These are phyloP conservation scores for Phrixothrix hirtus DNA, from an alignment of 2,888 invertebrate species.

Conservation along the genomic window DNA sequence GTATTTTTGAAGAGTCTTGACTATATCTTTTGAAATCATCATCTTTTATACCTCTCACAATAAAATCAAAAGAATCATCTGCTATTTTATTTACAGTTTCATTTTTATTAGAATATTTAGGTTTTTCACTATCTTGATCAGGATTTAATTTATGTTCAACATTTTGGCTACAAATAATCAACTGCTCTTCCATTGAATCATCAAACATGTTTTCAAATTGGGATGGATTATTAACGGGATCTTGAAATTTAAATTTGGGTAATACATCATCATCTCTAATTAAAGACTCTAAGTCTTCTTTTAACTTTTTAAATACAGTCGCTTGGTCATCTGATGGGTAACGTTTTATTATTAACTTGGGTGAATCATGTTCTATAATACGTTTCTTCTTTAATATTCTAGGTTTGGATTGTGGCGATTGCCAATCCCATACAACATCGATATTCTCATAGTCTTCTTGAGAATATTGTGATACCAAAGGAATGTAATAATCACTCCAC, in stretches of 20 bases:
- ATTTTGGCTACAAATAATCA: conserved; percentile 49
- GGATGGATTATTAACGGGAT: neutral
- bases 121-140: too few relatives aligned
- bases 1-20: too few relatives aligned
- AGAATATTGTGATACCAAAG: conserved; percentile 48
- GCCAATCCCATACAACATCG: conserved; percentile 60
- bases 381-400: conserved; percentile 35
- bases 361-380: conserved; percentile 37
- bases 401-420: conserved; percentile 49
- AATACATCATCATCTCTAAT: conserved; percentile 35
- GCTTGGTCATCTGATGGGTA: conserved; percentile 43
- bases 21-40: conserved; percentile 32
- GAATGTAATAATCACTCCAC: conserved; percentile 36
- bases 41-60: conserved; percentile 38
- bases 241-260: neutral
- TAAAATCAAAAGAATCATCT: conserved; percentile 44
- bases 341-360: conserved; percentile 46
- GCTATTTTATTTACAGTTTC: conserved; percentile 8
- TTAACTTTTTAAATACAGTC: conserved; percentile 49
- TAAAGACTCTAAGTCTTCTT: conserved; percentile 48
- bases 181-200: conserved; percentile 51
- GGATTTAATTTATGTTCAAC: conserved; percentile 41
- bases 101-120: conserved; percentile 10
- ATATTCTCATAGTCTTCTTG: conserved; percentile 52
- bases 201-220: conserved; percentile 45